Evolutionary conservation across 2,888 invertebrate species (phyloP).

Genomic region (Graphium colonna): DNA sequence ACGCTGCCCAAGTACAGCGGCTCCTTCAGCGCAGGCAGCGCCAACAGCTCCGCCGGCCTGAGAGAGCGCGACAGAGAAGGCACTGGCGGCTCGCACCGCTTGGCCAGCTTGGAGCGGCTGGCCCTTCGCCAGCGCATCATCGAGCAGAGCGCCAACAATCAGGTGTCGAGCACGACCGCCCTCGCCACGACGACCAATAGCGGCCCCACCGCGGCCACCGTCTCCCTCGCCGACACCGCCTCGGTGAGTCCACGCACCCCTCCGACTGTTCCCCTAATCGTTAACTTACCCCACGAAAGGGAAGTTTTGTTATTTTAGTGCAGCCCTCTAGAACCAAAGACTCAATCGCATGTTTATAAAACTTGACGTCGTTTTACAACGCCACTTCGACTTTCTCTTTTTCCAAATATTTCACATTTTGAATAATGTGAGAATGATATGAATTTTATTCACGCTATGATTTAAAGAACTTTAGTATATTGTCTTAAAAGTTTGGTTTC

Average conservation of each 20-base stretch:
- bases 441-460: no score
- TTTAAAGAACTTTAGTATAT: no score
- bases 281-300: slow-evolving; percentile 60
- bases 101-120: slow-evolving; percentile 90
- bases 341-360: slow-evolving; percentile 13
- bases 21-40: slow-evolving; percentile 84
- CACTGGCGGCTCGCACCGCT: slow-evolving; percentile 86
- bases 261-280: slow-evolving; percentile 66
- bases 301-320: slow-evolving; percentile 60
- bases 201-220: slow-evolving; percentile 69
- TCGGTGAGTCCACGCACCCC: slow-evolving; percentile 79
- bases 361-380: slow-evolving; percentile 20
- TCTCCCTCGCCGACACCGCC: slow-evolving; percentile 75
- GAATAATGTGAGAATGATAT: no score
- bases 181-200: slow-evolving; percentile 53
- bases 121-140: slow-evolving; percentile 90
- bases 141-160: slow-evolving; percentile 82
- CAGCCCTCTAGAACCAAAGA: slow-evolving; percentile 21
- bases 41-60: slow-evolving; percentile 80
- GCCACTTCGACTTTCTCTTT: not conserved
- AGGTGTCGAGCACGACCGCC: slow-evolving; percentile 50
- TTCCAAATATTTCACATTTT: not conserved
- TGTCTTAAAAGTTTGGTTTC: no score
- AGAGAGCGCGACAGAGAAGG: slow-evolving; percentile 84
- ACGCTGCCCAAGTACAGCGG: slow-evolving; percentile 89